A percentile compares a stretch with the other conserved stretches of the same genome.
Conservation (phyloP, 2,113 vertebrate species). For the Erythrolamprus reginae region DNA sequence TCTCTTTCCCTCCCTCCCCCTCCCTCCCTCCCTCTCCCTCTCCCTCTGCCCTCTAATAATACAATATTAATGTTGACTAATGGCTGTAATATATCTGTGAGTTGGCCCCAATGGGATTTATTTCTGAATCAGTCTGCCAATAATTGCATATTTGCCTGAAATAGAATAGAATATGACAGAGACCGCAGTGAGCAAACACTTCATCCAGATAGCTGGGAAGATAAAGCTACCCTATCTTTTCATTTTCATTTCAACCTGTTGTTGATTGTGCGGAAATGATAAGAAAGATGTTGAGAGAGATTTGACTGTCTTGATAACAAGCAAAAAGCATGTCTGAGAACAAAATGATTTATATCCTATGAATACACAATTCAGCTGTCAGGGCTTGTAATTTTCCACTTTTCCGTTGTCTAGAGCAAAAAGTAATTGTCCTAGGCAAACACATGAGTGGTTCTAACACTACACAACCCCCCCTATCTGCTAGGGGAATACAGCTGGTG, state of each 20-base stretch:
- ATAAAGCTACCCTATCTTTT: not conserved
- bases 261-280: not conserved
- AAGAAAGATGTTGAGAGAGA: not conserved
- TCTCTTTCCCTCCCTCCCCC: too few species aligned
- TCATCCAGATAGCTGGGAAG: not conserved
- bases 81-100: not conserved
- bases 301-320: not conserved
- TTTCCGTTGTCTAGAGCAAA: not conserved
- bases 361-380: rapidly evolving
- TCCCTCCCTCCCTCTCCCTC: too few species aligned
- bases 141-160: not conserved
- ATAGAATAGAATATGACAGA: not conserved
- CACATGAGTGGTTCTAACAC: not conserved
- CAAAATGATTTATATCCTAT: not conserved
- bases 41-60: not conserved
- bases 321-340: not conserved
- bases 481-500: not conserved
- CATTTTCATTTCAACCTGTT: not conserved
- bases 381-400: not conserved
- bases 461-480: not conserved
- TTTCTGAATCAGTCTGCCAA: not conserved
- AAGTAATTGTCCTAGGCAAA: not conserved
- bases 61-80: not conserved
- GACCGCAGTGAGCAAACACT: not conserved
- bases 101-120: not conserved